Evolutionary conservation across 2,797 vertebrate species (phyloP).

Genomic region (Gouania willdenowi): DNA sequence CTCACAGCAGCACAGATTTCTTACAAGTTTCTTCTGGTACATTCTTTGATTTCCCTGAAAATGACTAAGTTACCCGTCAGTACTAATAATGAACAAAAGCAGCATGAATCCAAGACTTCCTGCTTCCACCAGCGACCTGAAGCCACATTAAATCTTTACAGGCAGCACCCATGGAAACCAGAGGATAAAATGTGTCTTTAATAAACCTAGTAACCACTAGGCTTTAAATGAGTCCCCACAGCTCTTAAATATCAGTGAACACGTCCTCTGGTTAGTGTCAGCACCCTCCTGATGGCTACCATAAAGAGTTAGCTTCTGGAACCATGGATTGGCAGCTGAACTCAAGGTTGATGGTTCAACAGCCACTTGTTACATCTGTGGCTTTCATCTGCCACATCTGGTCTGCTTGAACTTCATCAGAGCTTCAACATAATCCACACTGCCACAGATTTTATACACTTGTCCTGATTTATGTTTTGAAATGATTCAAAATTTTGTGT

Average conservation of each 20-base stretch:
- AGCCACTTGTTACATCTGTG: conserved; percentile 56
- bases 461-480: no score
- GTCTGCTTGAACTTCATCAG: conserved; percentile 51
- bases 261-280: conserved; percentile 39
- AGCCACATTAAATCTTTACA: conserved; percentile 36
- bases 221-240: conserved; percentile 12
- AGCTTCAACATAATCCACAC: conserved; percentile 40
- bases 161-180: conserved; percentile 31
- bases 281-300: conserved; percentile 29
- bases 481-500: no score
- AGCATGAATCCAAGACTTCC: conserved; percentile 9
- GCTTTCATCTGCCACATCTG: conserved; percentile 59
- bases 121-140: conserved; percentile 15
- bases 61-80: no score
- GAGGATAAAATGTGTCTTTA: conserved; percentile 33
- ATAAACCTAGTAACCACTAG: conserved; percentile 38
- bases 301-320: conserved; percentile 29
- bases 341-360: conserved; percentile 44
- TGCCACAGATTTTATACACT: no score
- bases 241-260: conserved; percentile 34
- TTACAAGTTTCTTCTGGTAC: neutral
- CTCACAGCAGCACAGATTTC: no score
- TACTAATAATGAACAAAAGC: conserved; percentile 15
- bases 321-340: conserved; percentile 32
- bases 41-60: neutral